phyloP scores from a whole-genome alignment of 1,140 invertebrate species.

The Drosophila nigromelanica region DNA sequence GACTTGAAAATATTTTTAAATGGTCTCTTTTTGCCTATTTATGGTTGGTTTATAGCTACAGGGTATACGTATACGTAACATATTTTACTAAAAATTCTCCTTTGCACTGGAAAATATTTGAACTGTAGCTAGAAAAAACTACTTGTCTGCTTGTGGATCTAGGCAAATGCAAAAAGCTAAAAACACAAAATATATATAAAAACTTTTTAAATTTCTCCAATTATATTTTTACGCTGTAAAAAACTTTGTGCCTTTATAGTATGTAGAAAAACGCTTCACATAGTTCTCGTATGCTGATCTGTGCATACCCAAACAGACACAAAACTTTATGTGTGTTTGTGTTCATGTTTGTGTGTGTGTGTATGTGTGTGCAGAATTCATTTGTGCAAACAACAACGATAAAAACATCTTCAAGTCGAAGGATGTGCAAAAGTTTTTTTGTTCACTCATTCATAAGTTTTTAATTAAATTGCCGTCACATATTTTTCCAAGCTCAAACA shows the following conservation, averaged over 20 bases:
- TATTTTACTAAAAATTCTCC: constrained; percentile 3
- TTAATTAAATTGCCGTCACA: constrained; percentile 82
- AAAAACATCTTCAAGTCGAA: constrained; percentile 79
- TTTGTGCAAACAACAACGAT: constrained; percentile 78
- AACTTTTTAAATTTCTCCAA: constrained; percentile 75
- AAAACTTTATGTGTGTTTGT: constrained; percentile 41
- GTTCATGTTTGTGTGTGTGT: constrained; percentile 1
- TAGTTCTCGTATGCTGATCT: constrained; percentile 66
- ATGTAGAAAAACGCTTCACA: constrained; percentile 30
- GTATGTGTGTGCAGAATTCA: constrained; percentile 44
- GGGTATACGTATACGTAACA: constrained; percentile 3
- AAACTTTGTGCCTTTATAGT: constrained; percentile 57
- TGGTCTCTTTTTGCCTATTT: too few species aligned
- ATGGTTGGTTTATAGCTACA: background rate
- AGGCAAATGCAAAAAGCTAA: constrained; percentile 8
- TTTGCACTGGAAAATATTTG: background rate
- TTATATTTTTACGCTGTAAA: constrained; percentile 82
- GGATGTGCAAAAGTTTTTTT: constrained; percentile 78
- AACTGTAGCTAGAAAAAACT: constrained; percentile 1
- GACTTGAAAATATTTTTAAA: too few species aligned
- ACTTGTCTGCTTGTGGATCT: background rate
- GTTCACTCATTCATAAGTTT: constrained; percentile 82
- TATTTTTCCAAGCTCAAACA: constrained; percentile 56
- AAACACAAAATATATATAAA: constrained; percentile 39
- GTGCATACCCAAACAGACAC: constrained; percentile 33